Conservation (phyloP, 2,797 vertebrate species). For the Tragelaphus eurycerus region DNA sequence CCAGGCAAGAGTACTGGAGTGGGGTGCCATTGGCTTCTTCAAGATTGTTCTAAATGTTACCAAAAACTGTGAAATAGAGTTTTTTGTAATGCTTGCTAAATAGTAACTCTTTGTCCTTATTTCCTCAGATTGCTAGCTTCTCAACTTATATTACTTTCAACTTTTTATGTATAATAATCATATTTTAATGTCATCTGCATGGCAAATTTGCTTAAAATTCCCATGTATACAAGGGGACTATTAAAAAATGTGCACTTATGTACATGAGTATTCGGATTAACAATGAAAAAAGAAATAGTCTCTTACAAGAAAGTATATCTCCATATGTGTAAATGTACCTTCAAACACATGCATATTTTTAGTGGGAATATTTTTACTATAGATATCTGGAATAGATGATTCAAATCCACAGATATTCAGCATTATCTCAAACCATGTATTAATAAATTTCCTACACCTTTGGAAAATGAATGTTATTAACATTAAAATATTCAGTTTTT, state of each 20-base stretch:
- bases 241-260: not conserved
- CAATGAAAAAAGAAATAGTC: not conserved
- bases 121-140: not conserved
- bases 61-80: not conserved
- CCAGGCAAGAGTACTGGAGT: too few species aligned
- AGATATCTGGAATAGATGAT: not conserved
- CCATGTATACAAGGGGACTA: not conserved
- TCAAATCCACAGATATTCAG: not conserved
- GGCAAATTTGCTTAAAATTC: not conserved
- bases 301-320: not conserved
- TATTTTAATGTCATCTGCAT: not conserved
- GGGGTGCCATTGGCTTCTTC: too few species aligned
- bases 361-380: not conserved
- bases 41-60: not conserved
- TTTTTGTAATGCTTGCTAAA: not conserved
- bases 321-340: not conserved
- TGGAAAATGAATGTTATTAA: not conserved
- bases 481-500: slow-evolving; percentile 18
- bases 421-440: not conserved
- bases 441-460: not conserved
- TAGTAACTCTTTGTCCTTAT: not conserved
- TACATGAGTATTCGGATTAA: not conserved
- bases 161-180: not conserved
- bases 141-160: not conserved
- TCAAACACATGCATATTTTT: not conserved